phyloP scores from a whole-genome alignment of 2,888 invertebrate species.

The Seira sanloemensis region DNA sequence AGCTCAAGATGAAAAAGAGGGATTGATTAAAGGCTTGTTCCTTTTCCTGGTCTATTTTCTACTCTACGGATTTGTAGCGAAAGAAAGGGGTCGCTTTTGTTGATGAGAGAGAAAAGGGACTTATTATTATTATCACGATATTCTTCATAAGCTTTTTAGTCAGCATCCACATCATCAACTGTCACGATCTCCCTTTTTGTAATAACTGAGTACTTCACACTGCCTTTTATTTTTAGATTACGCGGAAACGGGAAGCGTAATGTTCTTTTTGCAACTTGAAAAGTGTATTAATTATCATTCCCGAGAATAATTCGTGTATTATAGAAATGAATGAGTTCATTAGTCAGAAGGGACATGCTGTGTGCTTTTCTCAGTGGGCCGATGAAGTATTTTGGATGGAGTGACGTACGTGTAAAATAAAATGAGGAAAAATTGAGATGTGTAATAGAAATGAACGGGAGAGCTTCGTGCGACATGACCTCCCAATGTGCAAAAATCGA shows the following conservation, averaged over 20 bases:
- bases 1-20: background rate
- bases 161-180: constrained; percentile 19
- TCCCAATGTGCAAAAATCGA: too few species aligned
- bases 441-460: too few species aligned
- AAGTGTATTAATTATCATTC: background rate
- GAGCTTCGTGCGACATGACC: background rate
- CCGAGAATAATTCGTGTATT: constrained; percentile 3
- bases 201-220: background rate
- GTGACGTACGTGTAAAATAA: background rate
- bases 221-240: background rate
- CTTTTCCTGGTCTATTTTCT: background rate
- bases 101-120: constrained; percentile 20
- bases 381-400: background rate
- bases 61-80: background rate
- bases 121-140: constrained; percentile 6
- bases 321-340: constrained; percentile 46
- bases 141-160: background rate
- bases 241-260: background rate
- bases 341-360: background rate
- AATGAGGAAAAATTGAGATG: too few species aligned
- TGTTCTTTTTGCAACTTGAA: background rate
- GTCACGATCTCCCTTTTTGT: constrained; percentile 30
- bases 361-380: background rate
- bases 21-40: background rate
- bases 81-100: constrained; percentile 26